Evolutionary conservation across 1,140 invertebrate species (phyloP).

Genomic region (Rhopalosiphum padi): DNA sequence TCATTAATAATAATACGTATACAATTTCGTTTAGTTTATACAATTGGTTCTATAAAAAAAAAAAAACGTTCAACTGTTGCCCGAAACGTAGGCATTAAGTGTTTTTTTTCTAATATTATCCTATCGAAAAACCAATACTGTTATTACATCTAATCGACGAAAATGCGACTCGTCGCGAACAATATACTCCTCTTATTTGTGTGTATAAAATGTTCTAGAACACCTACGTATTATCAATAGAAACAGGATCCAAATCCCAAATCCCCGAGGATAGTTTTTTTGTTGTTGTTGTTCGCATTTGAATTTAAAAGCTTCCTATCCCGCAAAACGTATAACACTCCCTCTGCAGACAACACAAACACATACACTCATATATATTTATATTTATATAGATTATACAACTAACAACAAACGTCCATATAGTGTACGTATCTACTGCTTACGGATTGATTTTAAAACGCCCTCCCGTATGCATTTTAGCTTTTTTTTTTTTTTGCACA

Average conservation of each 20-base stretch:
- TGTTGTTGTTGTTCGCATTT: not conserved
- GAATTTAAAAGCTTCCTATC: conserved; percentile 8
- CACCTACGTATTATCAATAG: not conserved
- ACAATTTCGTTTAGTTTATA: not conserved
- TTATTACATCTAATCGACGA: not conserved
- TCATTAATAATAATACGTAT: not conserved
- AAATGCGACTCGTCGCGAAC: not conserved
- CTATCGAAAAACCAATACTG: not conserved
- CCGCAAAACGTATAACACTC: not conserved
- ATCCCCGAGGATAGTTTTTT: conserved; percentile 20
- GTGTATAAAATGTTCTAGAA: not conserved
- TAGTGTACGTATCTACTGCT: not conserved
- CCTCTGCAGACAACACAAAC: not conserved
- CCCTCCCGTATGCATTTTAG: not conserved
- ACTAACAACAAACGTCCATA: not conserved
- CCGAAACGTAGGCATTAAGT: not conserved
- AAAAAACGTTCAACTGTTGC: not conserved
- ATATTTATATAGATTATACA: too few species aligned
- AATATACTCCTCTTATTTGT: not conserved
- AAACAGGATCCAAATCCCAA: not conserved
- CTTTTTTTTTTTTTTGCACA: not conserved
- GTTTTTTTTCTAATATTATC: not conserved
- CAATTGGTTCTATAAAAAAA: not conserved
- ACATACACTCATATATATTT: not conserved
- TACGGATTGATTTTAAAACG: conserved; percentile 23